Evolutionary conservation across 53 echinoderm and acorn worm genomes (phyloP), one percentile per base, ranked within the genome.

Genomic region (Holothuria scabra): DNA sequence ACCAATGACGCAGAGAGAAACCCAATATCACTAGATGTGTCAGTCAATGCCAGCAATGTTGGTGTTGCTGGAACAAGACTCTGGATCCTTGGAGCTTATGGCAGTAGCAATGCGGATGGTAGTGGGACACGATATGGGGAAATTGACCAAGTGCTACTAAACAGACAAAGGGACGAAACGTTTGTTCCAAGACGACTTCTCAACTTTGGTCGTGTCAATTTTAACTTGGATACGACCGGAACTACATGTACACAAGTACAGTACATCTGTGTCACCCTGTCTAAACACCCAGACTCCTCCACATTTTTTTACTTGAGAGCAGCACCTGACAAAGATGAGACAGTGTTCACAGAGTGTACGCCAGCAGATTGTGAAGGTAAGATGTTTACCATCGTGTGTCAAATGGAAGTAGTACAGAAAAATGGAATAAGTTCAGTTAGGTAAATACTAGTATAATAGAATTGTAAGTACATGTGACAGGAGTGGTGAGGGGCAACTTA

Each of bases 191-290:
- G 86, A 22, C 64, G 57, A 10, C 85, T 83, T 5, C 80, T 96
- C 56, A 84, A 90, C 32, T 87, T 96, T 31, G 90, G 88, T 5
- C 60, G 88, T 37, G 88, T 92, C 28, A 76, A 90, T 6, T 89
- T 96, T 80, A 88, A 96, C 64, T 65, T 96, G 28, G 93, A 96
- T 35, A 96, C 93, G 86, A 84, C 90, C 11, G 93, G 79, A 52
- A 46, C 89, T 0, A 91, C 90, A 63, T 96, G 96, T 74, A 88
- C 67, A 28, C 67, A 87, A 12, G 92, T 96, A 9, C 74, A 83
- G 56, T 94, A 88, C 70, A 87, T 96, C 66, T 96, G 96, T 59
- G 71, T 92, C 26, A 90, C 91, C 0, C 62, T 96, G 20, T 85
- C 88, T 14, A 85, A 92, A 46, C 64, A 90, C 22, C 69, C 82